Evolutionary conservation across 2,888 invertebrate genomes (phyloP).

Genomic region (Sthenelais limicola): DNA sequence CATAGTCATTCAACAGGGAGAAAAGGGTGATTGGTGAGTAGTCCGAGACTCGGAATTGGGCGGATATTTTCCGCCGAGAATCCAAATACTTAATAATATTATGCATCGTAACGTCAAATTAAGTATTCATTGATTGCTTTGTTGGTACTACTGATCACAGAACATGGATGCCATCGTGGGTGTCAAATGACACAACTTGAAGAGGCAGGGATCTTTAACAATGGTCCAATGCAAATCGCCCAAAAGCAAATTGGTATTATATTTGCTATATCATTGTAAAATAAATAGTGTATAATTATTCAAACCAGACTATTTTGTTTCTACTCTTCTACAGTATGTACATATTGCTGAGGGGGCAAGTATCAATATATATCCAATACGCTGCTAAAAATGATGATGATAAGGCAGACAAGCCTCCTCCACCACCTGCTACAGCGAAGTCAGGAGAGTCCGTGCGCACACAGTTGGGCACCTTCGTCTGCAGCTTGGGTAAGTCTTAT

Average conservation of each 20-base stretch:
- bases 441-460: constrained; percentile 45
- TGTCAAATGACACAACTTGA: too few species aligned
- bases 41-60: too few species aligned
- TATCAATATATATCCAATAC: constrained; percentile 70
- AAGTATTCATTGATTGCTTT: too few species aligned
- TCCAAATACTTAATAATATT: too few species aligned
- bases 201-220: too few species aligned
- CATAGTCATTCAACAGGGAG: constrained; percentile 70
- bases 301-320: neutral
- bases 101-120: too few species aligned
- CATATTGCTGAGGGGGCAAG: constrained; percentile 67
- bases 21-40: constrained; percentile 68
- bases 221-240: too few species aligned
- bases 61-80: too few species aligned
- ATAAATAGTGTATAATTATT: neutral
- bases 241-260: too few species aligned
- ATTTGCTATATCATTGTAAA: too few species aligned
- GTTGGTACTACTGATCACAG: too few species aligned
- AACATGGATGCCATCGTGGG: too few species aligned
- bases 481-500: constrained; percentile 58
- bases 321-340: constrained; percentile 70
- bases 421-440: constrained; percentile 46
- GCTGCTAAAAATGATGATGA: constrained; percentile 63
- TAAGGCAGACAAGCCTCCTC: constrained; percentile 41
- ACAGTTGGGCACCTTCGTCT: constrained; percentile 66